These are phyloP conservation scores for Leptatherina wallacei DNA, from an alignment of 2,797 vertebrate species.

Conservation along the genomic window DNA sequence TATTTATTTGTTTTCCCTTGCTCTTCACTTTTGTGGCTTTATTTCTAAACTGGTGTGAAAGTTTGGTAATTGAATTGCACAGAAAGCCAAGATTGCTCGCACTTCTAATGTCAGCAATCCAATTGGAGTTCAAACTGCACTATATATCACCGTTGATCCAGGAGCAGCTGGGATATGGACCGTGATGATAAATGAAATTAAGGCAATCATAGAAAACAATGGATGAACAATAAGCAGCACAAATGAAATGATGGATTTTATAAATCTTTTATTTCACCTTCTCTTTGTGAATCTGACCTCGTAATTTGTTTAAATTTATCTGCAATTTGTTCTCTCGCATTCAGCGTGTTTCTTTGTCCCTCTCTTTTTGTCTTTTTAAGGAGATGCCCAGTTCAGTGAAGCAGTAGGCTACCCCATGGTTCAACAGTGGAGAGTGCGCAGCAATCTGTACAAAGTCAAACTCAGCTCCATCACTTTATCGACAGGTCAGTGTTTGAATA, in stretches of 20 bases:
- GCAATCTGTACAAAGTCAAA: constrained; percentile 97
- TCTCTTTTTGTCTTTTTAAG: constrained; percentile 70
- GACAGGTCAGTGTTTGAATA: constrained; percentile 83
- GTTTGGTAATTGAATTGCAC: constrained; percentile 74
- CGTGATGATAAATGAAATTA: constrained; percentile 57
- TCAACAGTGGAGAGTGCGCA: constrained; percentile 95
- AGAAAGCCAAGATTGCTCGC: constrained; percentile 67
- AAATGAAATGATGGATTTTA: constrained; percentile 58
- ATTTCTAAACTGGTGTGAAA: constrained; percentile 66
- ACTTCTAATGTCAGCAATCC: constrained; percentile 73
- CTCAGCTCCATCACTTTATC: constrained; percentile 96
- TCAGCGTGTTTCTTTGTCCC: not conserved
- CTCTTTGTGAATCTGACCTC: constrained; percentile 10
- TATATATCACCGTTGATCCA: constrained; percentile 74
- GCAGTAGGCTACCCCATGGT: constrained; percentile 97
- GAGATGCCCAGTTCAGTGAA: constrained; percentile 92
- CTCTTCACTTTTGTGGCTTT: constrained; percentile 55
- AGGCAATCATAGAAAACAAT: constrained; percentile 46
- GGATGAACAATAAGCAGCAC: constrained; percentile 43
- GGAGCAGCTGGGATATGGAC: constrained; percentile 63
- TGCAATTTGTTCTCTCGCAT: not conserved
- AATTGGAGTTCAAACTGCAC: constrained; percentile 67
- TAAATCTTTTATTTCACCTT: constrained; percentile 28
- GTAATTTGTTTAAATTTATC: constrained; percentile 15
- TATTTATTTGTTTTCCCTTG: constrained; percentile 26